Conservation (phyloP, 1,140 invertebrate genomes). For the Drosophila chauvacae region DNA sequence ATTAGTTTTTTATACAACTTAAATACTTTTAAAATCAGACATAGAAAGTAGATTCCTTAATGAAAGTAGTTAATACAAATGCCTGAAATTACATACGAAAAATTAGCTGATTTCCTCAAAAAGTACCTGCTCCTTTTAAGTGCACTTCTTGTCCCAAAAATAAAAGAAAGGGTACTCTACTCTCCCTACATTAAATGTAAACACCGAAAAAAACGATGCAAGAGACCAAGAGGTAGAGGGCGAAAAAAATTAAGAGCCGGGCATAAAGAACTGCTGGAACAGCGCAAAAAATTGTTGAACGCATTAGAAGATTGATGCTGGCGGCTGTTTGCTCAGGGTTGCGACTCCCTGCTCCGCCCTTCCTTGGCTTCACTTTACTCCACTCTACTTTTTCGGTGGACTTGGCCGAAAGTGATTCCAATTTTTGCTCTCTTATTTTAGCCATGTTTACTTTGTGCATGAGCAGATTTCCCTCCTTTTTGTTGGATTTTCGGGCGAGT, state of each 20-base stretch:
- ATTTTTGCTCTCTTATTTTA: slow-evolving; percentile 72
- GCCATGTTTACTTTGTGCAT: slow-evolving; percentile 72
- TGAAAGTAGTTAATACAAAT: neutral
- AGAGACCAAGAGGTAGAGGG: slow-evolving; percentile 4
- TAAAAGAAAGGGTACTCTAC: slow-evolving; percentile 32
- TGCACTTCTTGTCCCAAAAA: neutral
- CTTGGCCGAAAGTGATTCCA: slow-evolving; percentile 72
- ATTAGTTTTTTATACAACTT: neutral
- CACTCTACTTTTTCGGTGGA: slow-evolving; percentile 20
- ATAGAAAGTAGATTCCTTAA: neutral
- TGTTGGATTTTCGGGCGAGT: slow-evolving; percentile 59
- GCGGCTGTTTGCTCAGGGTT: slow-evolving; percentile 67
- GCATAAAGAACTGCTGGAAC: slow-evolving; percentile 63
- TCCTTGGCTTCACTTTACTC: neutral
- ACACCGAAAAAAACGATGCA: slow-evolving; percentile 30
- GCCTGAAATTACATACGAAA: neutral
- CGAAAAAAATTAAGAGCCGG: slow-evolving; percentile 32
- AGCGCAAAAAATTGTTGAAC: slow-evolving; percentile 76
- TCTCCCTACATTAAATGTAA: slow-evolving; percentile 54
- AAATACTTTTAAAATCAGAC: too few species aligned
- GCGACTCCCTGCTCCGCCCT: slow-evolving; percentile 11
- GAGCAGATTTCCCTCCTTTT: slow-evolving; percentile 57
- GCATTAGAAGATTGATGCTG: slow-evolving; percentile 82
- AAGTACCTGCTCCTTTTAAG: neutral
- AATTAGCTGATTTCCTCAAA: neutral